phyloP scores from a whole-genome alignment of 1,140 invertebrate genomes.

The Neodiprion pinetum region DNA sequence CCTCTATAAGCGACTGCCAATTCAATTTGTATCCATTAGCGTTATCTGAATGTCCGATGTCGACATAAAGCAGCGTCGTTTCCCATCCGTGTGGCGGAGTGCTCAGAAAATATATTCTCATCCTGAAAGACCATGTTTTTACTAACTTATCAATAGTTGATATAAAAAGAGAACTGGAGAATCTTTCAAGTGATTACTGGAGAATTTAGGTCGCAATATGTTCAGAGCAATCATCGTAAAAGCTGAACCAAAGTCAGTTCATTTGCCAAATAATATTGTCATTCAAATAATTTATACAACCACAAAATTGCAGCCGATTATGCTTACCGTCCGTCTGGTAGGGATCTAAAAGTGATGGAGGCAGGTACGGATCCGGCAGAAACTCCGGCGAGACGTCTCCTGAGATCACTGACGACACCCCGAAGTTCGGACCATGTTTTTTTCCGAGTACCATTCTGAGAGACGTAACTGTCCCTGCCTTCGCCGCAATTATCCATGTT shows the following conservation, averaged over 20 bases:
- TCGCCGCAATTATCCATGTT: conserved; percentile 42
- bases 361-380: conserved; percentile 79
- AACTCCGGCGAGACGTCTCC: conserved; percentile 77
- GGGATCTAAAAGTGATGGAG: conserved; percentile 78
- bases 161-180: conserved; percentile 17
- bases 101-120: conserved; percentile 88
- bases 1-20: conserved; percentile 77
- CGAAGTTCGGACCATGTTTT: conserved; percentile 82
- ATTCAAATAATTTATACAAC: too few species aligned
- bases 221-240: too few species aligned
- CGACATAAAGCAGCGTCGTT: conserved; percentile 85
- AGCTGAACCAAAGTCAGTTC: too few species aligned
- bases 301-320: too few species aligned
- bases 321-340: conserved; percentile 70
- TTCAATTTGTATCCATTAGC: conserved; percentile 63
- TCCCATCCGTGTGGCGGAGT: conserved; percentile 85
- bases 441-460: conserved; percentile 1
- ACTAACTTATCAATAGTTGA: conserved; percentile 10
- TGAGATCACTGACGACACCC: conserved; percentile 80
- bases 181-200: background rate
- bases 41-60: conserved; percentile 71
- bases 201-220: too few species aligned
- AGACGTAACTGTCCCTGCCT: conserved; percentile 20
- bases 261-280: too few species aligned
- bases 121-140: conserved; percentile 53